These are phyloP conservation scores for Vidua chalybeata DNA, from an alignment of 2,113 vertebrate genomes.

Conservation along the genomic window DNA sequence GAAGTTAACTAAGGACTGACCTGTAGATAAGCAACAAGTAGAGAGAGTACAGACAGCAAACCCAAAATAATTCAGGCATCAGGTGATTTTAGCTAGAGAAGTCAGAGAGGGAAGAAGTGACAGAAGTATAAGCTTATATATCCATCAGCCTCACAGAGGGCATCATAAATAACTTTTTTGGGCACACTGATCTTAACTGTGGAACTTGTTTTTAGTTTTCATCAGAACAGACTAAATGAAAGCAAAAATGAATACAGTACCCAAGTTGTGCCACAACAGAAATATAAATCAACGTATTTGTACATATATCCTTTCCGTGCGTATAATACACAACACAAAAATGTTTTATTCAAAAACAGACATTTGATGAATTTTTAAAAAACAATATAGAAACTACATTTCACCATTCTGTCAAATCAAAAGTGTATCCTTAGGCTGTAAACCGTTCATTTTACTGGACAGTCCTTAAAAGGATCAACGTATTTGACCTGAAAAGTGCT, in stretches of 20 bases:
- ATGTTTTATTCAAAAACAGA: conserved; percentile 45
- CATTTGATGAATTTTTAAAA: background rate
- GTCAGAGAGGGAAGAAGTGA: background rate
- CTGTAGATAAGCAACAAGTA: background rate
- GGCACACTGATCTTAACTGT: background rate
- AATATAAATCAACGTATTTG: background rate
- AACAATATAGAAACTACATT: background rate
- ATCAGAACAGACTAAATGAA: background rate
- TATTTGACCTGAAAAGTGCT: background rate
- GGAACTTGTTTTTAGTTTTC: background rate
- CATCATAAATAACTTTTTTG: background rate
- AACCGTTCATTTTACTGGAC: background rate
- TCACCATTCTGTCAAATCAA: background rate
- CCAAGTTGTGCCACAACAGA: background rate
- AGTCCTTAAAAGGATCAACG: background rate
- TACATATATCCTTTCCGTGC: background rate
- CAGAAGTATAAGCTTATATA: background rate
- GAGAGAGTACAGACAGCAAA: background rate
- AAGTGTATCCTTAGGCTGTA: background rate
- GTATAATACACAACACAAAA: background rate
- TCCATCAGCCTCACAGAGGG: background rate
- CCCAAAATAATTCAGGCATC: background rate
- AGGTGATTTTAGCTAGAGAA: background rate
- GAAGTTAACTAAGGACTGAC: background rate
- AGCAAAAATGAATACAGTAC: background rate